These are phyloP conservation scores for Temnothorax unifasciatus DNA, from an alignment of 2,888 invertebrate genomes.

Conservation along the genomic window DNA sequence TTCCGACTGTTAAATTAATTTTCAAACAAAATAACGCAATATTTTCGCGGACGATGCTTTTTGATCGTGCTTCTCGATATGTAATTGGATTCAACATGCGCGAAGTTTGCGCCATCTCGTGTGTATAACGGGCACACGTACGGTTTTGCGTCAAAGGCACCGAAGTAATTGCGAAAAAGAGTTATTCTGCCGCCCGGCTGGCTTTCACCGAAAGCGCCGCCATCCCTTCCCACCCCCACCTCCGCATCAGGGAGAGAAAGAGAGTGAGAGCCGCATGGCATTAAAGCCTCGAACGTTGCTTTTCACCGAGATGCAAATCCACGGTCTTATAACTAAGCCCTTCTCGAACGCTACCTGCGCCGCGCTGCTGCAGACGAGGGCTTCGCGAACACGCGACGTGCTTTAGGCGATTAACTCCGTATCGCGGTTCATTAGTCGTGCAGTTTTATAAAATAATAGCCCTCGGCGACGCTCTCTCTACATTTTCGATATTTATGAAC, in stretches of 20 bases:
- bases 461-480: conserved; percentile 4
- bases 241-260: background rate
- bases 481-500: conserved; percentile 51
- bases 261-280: conserved; percentile 44
- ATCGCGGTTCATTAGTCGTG: conserved; percentile 53
- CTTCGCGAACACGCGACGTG: conserved; percentile 41
- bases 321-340: conserved; percentile 65
- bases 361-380: background rate
- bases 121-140: conserved; percentile 14
- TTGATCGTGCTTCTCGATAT: conserved; percentile 16
- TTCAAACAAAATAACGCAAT: background rate
- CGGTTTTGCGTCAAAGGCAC: conserved; percentile 60
- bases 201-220: conserved; percentile 68
- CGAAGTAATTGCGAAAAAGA: conserved; percentile 72
- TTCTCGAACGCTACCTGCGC: conserved; percentile 43
- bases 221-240: conserved; percentile 3
- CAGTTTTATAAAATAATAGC: conserved; percentile 47
- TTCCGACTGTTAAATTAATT: conserved; percentile 25
- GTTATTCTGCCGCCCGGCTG: conserved; percentile 66
- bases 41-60: background rate
- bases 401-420: conserved; percentile 50
- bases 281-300: conserved; percentile 67
- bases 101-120: conserved; percentile 13
- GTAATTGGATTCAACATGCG: conserved; percentile 29
- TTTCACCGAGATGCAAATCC: conserved; percentile 68